Percentiles rank a stretch among this genome's conserved stretches.
phyloP scores from a whole-genome alignment of 2,797 vertebrate genomes.

The Myotis findleyi region DNA sequence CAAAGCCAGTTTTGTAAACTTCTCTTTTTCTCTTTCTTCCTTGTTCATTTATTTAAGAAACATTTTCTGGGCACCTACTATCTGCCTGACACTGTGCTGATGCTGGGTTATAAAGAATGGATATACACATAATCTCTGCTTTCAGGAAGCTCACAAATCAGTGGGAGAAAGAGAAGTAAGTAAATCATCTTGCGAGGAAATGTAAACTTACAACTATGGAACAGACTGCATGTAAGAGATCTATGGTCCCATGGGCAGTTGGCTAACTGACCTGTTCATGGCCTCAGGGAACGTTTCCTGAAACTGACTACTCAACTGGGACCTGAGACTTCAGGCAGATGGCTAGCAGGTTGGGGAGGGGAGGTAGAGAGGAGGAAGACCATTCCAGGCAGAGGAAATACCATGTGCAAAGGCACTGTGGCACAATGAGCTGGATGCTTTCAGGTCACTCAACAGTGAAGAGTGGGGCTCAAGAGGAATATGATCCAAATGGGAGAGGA shows the following conservation, averaged over 20 bases:
- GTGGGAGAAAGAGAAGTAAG: background rate
- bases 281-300: background rate
- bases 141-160: background rate
- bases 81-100: background rate
- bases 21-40: background rate
- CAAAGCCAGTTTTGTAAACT: background rate
- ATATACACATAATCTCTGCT: background rate
- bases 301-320: background rate
- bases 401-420: conserved; percentile 8
- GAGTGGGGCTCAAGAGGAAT: background rate
- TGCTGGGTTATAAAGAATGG: conserved; percentile 2
- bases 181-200: conserved; percentile 17
- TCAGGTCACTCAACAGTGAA: background rate
- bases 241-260: background rate
- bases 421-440: background rate
- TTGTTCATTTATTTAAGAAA: conserved; percentile 35
- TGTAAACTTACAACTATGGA: background rate
- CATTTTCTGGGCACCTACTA: background rate
- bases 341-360: background rate
- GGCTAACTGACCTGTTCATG: background rate
- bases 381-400: background rate
- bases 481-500: background rate
- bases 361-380: background rate
- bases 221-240: background rate
- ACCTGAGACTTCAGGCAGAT: background rate